Evolutionary conservation across 1,140 invertebrate genomes (phyloP).

Genomic region (Asbolus verrucosus): DNA sequence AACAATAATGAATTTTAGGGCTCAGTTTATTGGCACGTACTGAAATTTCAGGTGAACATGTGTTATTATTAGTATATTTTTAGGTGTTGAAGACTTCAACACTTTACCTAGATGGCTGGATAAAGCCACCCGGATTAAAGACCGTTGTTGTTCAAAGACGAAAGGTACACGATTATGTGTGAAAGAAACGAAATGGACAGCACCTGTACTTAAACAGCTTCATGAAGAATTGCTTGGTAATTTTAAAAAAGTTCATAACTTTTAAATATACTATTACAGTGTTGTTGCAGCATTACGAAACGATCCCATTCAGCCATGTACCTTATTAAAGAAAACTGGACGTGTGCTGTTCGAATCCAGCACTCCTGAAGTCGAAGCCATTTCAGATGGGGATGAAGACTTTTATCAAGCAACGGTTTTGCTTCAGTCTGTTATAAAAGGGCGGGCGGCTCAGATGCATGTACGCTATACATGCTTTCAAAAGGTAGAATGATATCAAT

Average conservation of each 20-base stretch:
- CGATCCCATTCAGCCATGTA: slow-evolving; percentile 22
- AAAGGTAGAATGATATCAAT: no score
- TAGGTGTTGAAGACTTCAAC: slow-evolving; percentile 61
- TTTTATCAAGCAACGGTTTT: slow-evolving; percentile 71
- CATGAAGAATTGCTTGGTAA: slow-evolving; percentile 72
- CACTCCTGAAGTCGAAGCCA: slow-evolving; percentile 70
- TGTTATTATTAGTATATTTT: slow-evolving; percentile 19
- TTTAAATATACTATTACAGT: no score
- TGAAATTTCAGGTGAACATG: no score
- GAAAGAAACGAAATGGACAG: slow-evolving; percentile 73
- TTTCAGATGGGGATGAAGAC: slow-evolving; percentile 68
- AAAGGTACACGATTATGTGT: slow-evolving; percentile 66
- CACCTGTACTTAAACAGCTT: slow-evolving; percentile 70
- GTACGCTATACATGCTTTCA: slow-evolving; percentile 66
- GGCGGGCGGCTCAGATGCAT: slow-evolving; percentile 76
- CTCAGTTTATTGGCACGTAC: slow-evolving; percentile 63
- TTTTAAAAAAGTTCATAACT: no score
- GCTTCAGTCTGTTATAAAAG: slow-evolving; percentile 75
- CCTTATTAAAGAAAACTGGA: slow-evolving; percentile 46
- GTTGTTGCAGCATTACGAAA: slow-evolving; percentile 12
- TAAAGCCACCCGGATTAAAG: slow-evolving; percentile 56
- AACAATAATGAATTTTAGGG: slow-evolving; percentile 63
- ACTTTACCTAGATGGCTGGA: slow-evolving; percentile 62
- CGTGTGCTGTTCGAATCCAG: slow-evolving; percentile 52
- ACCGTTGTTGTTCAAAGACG: slow-evolving; percentile 50